Base-by-base conservation (phyloP, 2,797 vertebrate genomes). In the Limnodromus scolopaceus region DNA sequence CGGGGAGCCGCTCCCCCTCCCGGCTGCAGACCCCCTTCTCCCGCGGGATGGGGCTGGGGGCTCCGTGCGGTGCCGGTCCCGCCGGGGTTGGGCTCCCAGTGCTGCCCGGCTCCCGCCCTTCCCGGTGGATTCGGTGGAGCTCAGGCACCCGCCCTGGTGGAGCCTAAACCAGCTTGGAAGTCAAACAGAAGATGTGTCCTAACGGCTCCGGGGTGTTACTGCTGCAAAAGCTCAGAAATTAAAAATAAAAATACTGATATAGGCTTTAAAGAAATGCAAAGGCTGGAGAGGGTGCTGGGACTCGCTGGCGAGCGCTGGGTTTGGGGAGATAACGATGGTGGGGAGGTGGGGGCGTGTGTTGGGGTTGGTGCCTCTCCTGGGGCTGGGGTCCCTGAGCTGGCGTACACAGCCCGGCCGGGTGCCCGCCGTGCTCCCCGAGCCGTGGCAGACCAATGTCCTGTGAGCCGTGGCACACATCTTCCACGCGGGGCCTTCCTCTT, bases 361-460 rank as follows among this genome's bases (percentile, higher is more conserved):
- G 45, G 41, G 8, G 4, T 12, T 4, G 41, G 12, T 70, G 30
- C 3, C 38, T 39, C 32, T 84, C 83, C 80, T 1, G 5, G 18
- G 48, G 14, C 63, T 0, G 2, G 13, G 16, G 55, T 74, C 36
- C 43, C 41, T 39, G 38, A 39, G 38, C 38, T 39, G 38, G 38
- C 39, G 10, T 9, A 4, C 3, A 3, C 43, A 25, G 41, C 46
- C 51, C 10, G 11, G 25, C 20, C 0, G 3, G 8, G 16, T 32
- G 39, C 39, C 46, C 1, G 0, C 2, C n/a, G 28, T 1, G 8
- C 32, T n/a, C 28, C 46, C 32, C 0, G 3, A 11, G 49, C 48
- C 3, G 0, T 11, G 18, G 58, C 46, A 58, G 19, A 32, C 3
- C 55, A 23, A 2, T 15, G 16, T 22, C 41, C 46, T 3, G 17